A percentile compares a stretch with the other conserved stretches of the same genome.
phyloP scores from a whole-genome alignment of 2,888 invertebrate genomes.

The Rhodophaea formosa region DNA sequence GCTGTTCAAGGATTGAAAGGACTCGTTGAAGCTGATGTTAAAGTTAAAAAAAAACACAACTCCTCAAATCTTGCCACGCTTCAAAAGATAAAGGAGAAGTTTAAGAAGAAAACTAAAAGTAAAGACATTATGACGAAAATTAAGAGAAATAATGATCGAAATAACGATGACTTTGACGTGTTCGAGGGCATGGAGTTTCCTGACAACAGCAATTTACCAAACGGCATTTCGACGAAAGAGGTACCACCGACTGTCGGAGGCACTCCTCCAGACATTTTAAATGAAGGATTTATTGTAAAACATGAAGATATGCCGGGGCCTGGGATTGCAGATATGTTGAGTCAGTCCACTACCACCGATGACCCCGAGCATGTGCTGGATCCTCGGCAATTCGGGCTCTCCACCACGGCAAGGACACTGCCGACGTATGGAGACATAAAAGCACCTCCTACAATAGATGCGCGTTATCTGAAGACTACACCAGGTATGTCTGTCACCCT shows the following conservation, averaged over 20 bases:
- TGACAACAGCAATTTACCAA: not conserved
- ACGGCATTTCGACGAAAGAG: not conserved
- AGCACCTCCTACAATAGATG: not conserved
- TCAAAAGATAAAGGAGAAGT: not conserved
- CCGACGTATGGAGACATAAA: not conserved
- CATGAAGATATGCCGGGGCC: not conserved
- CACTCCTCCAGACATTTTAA: not conserved
- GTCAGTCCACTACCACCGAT: not conserved
- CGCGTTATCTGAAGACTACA: not conserved
- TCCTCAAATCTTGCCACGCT: not conserved
- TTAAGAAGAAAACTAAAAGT: not conserved
- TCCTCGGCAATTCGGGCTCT: not conserved
- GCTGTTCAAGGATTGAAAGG: not conserved
- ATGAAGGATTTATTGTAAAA: not conserved
- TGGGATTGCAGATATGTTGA: not conserved
- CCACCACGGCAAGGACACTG: not conserved
- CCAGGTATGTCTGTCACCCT: not conserved
- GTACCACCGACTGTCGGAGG: not conserved
- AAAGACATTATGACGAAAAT: not conserved
- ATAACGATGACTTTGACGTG: not conserved
- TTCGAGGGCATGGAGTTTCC: not conserved
- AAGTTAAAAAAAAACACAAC: not conserved
- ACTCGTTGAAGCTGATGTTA: not conserved
- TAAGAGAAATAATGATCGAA: not conserved
- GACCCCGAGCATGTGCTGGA: not conserved